Evolutionary conservation across 2,888 invertebrate genomes (phyloP).

Genomic region (Camptogramma bilineatum): DNA sequence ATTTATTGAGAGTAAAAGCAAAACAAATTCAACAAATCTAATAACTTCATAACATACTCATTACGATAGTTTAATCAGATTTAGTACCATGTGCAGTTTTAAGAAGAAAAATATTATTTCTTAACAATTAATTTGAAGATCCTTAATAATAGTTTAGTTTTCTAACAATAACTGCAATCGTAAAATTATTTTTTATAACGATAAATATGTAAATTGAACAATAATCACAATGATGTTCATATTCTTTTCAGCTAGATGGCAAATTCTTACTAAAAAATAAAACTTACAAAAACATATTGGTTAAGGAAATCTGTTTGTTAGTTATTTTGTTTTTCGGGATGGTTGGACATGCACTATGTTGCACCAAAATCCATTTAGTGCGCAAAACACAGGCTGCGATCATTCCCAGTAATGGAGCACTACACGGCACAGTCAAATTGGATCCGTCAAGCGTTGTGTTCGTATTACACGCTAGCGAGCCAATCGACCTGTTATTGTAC

Average conservation of each 20-base stretch:
- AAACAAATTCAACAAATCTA: not conserved
- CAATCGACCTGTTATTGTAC: conserved; percentile 42
- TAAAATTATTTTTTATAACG: too few species aligned
- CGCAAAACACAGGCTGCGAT: conserved; percentile 22
- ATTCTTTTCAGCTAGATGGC: too few species aligned
- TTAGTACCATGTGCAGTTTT: too few species aligned
- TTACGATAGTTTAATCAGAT: not conserved
- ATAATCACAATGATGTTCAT: too few species aligned
- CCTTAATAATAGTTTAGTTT: too few species aligned
- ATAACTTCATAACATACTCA: not conserved
- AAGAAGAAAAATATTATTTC: too few species aligned
- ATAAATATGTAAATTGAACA: too few species aligned
- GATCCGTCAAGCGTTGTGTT: conserved; percentile 59
- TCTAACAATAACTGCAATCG: too few species aligned
- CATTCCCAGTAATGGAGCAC: conserved; percentile 14
- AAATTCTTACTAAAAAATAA: not conserved
- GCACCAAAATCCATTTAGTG: conserved; percentile 21
- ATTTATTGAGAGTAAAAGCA: too few species aligned
- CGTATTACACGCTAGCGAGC: conserved; percentile 62
- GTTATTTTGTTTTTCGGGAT: not conserved
- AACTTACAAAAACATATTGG: not conserved
- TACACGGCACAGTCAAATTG: conserved; percentile 21
- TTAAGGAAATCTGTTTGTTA: not conserved
- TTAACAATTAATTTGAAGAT: too few species aligned
- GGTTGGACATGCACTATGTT: conserved; percentile 4